A percentile compares a stretch with the other conserved stretches of the same genome.
Conservation (phyloP, 2,888 invertebrate species). For the Hetaerina titia region DNA sequence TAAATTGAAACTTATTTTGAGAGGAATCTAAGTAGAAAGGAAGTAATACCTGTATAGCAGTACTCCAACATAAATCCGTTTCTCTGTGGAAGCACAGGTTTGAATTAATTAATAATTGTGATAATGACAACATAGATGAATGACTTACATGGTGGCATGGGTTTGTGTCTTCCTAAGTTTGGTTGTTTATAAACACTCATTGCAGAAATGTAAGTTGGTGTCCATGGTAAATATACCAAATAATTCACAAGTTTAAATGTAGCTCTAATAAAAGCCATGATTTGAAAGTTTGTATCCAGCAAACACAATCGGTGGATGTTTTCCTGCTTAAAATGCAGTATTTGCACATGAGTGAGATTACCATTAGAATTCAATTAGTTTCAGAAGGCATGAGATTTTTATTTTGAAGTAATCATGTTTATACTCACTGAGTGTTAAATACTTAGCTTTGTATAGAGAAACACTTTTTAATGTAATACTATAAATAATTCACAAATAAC, state of each 20-base stretch:
- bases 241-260: not conserved
- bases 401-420: conserved; percentile 30
- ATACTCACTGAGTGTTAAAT: conserved; percentile 58
- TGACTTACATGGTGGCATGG: conserved; percentile 62
- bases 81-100: not conserved
- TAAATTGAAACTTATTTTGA: conserved; percentile 52
- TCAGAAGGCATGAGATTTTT: conserved; percentile 22
- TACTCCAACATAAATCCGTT: not conserved
- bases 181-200: conserved; percentile 60
- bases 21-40: conserved; percentile 32
- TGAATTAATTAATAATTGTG: conserved; percentile 40
- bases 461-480: conserved; percentile 53
- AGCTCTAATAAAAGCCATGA: not conserved
- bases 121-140: conserved; percentile 38
- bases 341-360: conserved; percentile 57
- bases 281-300: conserved; percentile 36
- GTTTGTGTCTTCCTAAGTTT: conserved; percentile 66
- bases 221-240: not conserved
- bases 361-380: conserved; percentile 12
- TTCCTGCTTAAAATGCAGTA: conserved; percentile 31
- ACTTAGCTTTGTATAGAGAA: conserved; percentile 35
- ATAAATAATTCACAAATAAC: conserved; percentile 28
- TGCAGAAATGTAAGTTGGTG: conserved; percentile 52
- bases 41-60: not conserved
- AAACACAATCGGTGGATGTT: not conserved